Base-by-base conservation (phyloP, 2,888 invertebrate genomes). In the Ceraclea dissimilis region DNA sequence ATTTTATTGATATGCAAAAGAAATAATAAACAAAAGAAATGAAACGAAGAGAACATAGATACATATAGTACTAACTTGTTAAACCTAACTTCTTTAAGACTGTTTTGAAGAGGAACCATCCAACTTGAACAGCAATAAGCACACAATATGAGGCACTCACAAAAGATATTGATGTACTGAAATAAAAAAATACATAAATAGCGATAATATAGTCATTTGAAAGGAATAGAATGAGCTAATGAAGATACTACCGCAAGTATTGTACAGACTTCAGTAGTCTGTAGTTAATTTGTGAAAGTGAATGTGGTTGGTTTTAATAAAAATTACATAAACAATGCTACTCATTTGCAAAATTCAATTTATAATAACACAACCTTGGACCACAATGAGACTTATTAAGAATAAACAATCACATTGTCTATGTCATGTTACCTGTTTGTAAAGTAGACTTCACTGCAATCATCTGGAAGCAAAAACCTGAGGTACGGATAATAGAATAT, bases 381-480 rank as follows among this genome's bases (percentile, higher is more conserved):
- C n/a, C n/a, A n/a, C n/a, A n/a, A n/a, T n/a, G n/a, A n/a, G n/a
- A n/a, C n/a, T n/a, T n/a, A n/a, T n/a, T n/a, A n/a, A n/a, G n/a
- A n/a, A n/a, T n/a, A 47, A 20, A 20, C 13, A 47, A 16, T 13
- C 4, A 20, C 17, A 18, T 10, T 11, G 21, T 47, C n/a, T 44
- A 11, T 16, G 6, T n/a, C n/a, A 18, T 19, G 2, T 11, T 47
- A 89, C 89, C 83, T 79, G 65, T 84, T 83, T 65, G 90, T 84
- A 69, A 82, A 83, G 70, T 91, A 93, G 1, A 90, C 88, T 71
- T 89, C 88, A 61, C 84, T 83, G 71, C 93, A 93, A 69, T 92
- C 88, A 67, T 88, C 86, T 1, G 93, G 93, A 63, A 93, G 68
- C 33, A 92, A 76, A 63, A 93, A 75, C 0, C 68, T 69, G 18